Conservation (phyloP, 2,113 vertebrate genomes). For the Burhinus bistriatus region DNA sequence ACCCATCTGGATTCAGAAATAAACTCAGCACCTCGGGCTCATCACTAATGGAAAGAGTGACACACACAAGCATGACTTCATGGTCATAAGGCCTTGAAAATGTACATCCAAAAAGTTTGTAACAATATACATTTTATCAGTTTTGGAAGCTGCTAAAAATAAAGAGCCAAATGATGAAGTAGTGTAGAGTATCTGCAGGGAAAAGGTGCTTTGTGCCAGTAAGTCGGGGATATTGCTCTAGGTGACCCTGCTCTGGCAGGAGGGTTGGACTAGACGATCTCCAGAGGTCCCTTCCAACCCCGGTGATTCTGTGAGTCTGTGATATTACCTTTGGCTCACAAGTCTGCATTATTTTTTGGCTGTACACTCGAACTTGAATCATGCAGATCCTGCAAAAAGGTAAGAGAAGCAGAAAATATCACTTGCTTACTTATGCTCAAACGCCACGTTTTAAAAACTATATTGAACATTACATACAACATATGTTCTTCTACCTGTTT, state of each 20-base stretch:
- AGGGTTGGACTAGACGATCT: too few relatives aligned
- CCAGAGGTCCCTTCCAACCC: too few relatives aligned
- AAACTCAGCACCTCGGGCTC: not conserved
- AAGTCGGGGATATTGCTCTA: not conserved
- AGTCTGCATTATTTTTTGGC: not conserved
- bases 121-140: not conserved
- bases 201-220: not conserved
- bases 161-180: not conserved
- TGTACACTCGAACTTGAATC: not conserved
- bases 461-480: not conserved
- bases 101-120: not conserved
- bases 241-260: too few relatives aligned
- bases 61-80: not conserved
- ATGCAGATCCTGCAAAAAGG: not conserved
- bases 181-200: not conserved
- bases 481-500: not conserved
- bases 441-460: not conserved
- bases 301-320: too few relatives aligned
- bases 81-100: not conserved
- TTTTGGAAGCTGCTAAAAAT: constrained; percentile 33
- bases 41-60: constrained; percentile 50
- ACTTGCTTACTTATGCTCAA: not conserved
- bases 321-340: not conserved
- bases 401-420: not conserved
- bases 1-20: not conserved